Evolutionary conservation across 1,140 invertebrate genomes (phyloP), one percentile per base, ranked within the genome.

Genomic region (Anastrepha ludens): DNA sequence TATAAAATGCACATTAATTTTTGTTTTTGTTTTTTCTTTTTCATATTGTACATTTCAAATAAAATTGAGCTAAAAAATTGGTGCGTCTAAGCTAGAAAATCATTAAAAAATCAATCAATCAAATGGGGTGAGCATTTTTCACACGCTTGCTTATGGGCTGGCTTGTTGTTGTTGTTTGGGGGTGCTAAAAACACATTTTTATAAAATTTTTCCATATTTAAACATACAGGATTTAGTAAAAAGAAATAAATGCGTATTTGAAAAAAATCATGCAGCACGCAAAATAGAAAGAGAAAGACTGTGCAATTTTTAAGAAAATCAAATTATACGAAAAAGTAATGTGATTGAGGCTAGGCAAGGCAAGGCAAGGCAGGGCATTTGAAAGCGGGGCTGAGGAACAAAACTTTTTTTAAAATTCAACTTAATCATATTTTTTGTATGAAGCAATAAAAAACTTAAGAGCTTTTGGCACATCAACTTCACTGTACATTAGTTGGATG

Each of bases 191-290:
- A 81, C 74, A 81, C 74, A 81, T 74, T 20, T 81, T 81, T 9
- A 55, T 55, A 20, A 81, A 20, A 20, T 81, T n/a, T 55, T 81
- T 81, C n/a, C 47, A 81, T 74, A 74, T 39, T 74, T 74, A 74
- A 74, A 81, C 74, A 81, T 81, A 55, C 74, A 81, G 74, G 74
- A 81, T 81, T 81, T 81, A 81, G 44, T 20, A 50, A 81, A 81
- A 81, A 81, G 20, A 81, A 81, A 78, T 78, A 50, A 55, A 81
- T 81, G 44, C 47, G 20, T 55, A 81, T 20, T 81, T 55, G 8
- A 50, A 81, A 81, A 81, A 50, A 81, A 81, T 47, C 74, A 81
- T 81, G 74, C 74, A 81, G 74, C 74, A 81, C 74, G 74, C 74
- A 81, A 81, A 81, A 81, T 50, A 81, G 74, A 81, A 81, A 20